Percentiles rank a stretch among this genome's conserved stretches.
Conservation (phyloP, 2,113 vertebrate species). For the Centropus bengalensis region DNA sequence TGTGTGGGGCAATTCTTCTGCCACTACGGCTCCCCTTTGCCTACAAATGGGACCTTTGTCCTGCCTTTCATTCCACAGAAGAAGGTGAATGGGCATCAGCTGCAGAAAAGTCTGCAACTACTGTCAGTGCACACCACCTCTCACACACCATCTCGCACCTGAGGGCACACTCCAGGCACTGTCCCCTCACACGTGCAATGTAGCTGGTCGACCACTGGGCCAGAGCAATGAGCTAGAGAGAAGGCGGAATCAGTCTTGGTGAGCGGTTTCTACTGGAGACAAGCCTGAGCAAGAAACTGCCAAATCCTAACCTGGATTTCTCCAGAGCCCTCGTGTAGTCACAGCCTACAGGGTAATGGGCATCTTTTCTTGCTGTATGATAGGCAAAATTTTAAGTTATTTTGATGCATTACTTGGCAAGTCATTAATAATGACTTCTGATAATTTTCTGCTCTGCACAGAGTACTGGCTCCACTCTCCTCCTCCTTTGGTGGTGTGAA, state of each 20-base stretch:
- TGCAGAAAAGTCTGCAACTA: not conserved
- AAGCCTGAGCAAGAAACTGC: not conserved
- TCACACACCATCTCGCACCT: too few species aligned
- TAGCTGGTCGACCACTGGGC: not conserved
- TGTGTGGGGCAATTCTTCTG: not conserved
- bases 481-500: not conserved
- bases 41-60: not conserved
- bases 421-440: not conserved
- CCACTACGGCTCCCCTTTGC: accelerated
- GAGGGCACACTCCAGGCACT: not conserved
- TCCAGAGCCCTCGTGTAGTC: not conserved
- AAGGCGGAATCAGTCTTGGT: not conserved
- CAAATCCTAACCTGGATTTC: not conserved
- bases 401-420: not conserved
- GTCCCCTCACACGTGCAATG: not conserved
- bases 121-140: not conserved
- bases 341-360: not conserved
- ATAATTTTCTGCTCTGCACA: not conserved
- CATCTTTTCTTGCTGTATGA: not conserved
- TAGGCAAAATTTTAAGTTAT: not conserved
- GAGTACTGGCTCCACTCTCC: not conserved
- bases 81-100: not conserved
- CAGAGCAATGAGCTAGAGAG: constrained; percentile 3
- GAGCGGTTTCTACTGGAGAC: not conserved
- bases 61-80: not conserved